These are phyloP conservation scores for Plectropomus leopardus DNA, from an alignment of 2,113 vertebrate species.

Conservation along the genomic window DNA sequence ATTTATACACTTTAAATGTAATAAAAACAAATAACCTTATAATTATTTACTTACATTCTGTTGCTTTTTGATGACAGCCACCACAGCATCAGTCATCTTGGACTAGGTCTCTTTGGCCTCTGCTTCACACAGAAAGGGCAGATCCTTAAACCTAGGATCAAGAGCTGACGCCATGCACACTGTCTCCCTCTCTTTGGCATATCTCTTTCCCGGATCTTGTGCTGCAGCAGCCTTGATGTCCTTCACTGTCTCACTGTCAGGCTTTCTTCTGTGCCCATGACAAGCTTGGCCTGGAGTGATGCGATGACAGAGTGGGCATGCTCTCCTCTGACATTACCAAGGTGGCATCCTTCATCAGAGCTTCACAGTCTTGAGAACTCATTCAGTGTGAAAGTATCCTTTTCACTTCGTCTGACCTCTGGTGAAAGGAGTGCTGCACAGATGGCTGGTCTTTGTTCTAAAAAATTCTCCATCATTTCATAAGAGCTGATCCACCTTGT, in stretches of 20 bases:
- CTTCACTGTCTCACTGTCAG: neutral
- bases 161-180: neutral
- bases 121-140: neutral
- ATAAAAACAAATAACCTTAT: too few species aligned
- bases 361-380: too few species aligned
- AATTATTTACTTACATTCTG: conserved; percentile 1
- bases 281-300: conserved; percentile 1
- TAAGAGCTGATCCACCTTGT: too few species aligned
- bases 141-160: neutral
- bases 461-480: too few species aligned
- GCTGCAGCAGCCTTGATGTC: neutral
- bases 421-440: too few species aligned
- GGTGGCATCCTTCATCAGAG: neutral
- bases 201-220: neutral
- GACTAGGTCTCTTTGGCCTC: neutral
- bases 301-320: neutral
- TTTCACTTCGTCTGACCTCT: too few species aligned
- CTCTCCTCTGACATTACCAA: neutral
- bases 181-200: neutral
- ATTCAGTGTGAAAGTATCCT: too few species aligned
- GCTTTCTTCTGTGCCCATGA: neutral
- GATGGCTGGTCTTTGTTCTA: too few species aligned
- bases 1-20: too few species aligned
- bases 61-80: neutral
- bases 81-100: neutral